phyloP scores from a whole-genome alignment of 1,140 invertebrate genomes.

The Habropoda laboriosa region DNA sequence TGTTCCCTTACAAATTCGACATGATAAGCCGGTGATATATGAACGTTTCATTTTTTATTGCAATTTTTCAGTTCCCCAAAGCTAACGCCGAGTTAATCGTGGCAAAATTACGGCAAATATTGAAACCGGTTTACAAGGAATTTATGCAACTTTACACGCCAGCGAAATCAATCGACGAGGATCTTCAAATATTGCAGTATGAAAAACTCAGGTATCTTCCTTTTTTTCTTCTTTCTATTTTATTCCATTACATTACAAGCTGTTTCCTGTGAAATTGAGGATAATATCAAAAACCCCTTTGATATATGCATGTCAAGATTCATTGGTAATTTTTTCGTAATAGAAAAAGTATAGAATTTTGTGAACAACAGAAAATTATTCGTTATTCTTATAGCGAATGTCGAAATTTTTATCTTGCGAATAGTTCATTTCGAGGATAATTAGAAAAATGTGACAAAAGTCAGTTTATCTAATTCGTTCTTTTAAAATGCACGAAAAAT shows the following conservation, averaged over 20 bases:
- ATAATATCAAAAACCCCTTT: too few relatives aligned
- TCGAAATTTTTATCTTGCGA: too few relatives aligned
- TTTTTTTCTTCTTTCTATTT: neutral
- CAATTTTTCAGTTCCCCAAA: slow-evolving; percentile 85
- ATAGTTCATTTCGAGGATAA: too few relatives aligned
- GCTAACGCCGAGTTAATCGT: slow-evolving; percentile 87
- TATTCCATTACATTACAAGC: neutral
- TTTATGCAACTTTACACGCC: slow-evolving; percentile 87
- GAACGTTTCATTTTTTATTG: slow-evolving; percentile 28
- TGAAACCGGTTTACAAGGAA: slow-evolving; percentile 87
- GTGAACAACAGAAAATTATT: too few relatives aligned
- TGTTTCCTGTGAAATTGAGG: too few relatives aligned
- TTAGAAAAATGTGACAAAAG: too few relatives aligned
- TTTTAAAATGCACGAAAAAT: too few relatives aligned
- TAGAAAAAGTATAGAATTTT: too few relatives aligned
- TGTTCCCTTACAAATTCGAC: neutral
- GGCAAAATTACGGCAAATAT: slow-evolving; percentile 85
- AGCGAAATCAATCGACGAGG: slow-evolving; percentile 71
- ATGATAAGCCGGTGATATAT: neutral
- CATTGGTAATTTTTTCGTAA: too few relatives aligned
- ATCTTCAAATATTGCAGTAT: slow-evolving; percentile 79
- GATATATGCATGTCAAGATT: too few relatives aligned
- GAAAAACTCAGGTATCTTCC: slow-evolving; percentile 81
- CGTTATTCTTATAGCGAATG: too few relatives aligned
- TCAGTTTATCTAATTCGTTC: too few relatives aligned